Percentiles rank a stretch among this genome's conserved stretches.
Conservation (phyloP, 2,113 vertebrate genomes). For the Cyprinodon brontotheroides region DNA sequence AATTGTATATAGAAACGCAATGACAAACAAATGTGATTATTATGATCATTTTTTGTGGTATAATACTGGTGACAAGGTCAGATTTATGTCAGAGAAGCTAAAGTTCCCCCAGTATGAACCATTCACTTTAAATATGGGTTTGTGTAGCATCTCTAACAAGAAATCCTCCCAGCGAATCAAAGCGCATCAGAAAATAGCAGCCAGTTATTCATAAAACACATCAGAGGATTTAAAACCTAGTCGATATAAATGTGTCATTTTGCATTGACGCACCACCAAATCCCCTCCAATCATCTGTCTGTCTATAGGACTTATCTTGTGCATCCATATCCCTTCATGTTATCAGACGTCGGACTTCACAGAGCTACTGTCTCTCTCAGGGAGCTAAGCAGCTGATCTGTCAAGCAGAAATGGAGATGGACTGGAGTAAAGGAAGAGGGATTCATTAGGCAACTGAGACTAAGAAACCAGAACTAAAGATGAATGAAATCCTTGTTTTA, state of each 20-base stretch:
- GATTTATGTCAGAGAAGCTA: constrained; percentile 8
- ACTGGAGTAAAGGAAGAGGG: constrained; percentile 27
- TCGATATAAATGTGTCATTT: constrained; percentile 61
- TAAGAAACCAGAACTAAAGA: constrained; percentile 35
- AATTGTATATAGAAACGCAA: too few species aligned
- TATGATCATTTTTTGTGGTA: too few species aligned
- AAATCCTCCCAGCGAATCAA: constrained; percentile 43
- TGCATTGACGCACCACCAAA: constrained; percentile 41
- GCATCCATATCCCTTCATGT: constrained; percentile 47
- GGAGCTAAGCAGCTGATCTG: constrained; percentile 55
- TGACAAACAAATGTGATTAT: too few species aligned
- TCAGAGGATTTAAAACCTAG: constrained; percentile 25
- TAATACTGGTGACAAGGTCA: not conserved
- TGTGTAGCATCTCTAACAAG: constrained; percentile 26
- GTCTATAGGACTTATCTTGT: constrained; percentile 59
- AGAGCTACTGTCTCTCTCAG: constrained; percentile 48
- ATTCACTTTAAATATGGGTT: constrained; percentile 3
- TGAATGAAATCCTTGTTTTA: constrained; percentile 37
- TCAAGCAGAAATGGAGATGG: constrained; percentile 42
- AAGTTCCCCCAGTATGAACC: not conserved
- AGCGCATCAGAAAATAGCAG: constrained; percentile 15
- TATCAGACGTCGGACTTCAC: constrained; percentile 54
- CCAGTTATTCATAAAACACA: constrained; percentile 30
- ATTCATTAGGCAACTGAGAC: constrained; percentile 46
- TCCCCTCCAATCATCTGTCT: constrained; percentile 64